Evolutionary conservation across 1,140 invertebrate species (phyloP), one percentile per base, ranked within the genome.

Genomic region (Tenebrio molitor): DNA sequence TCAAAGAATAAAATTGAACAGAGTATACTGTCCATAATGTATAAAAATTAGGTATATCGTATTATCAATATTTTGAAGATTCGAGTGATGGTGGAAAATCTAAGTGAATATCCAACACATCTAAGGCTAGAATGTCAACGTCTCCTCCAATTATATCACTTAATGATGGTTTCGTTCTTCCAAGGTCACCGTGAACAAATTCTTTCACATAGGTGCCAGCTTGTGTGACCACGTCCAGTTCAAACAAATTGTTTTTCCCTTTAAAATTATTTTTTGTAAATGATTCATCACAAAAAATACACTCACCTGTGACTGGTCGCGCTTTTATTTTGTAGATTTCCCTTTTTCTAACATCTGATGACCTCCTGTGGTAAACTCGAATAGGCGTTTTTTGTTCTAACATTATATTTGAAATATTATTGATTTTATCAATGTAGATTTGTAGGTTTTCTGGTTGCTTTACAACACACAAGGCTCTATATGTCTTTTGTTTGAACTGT

Each of bases 141-240:
- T 93, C 90, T 71, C 87, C 86, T 33, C 88, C 85, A 15, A 89
- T 74, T 16, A 87, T 84, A 4, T 81, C 81, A 44, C 81, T 69
- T 64, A 88, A 83, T 82, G 86, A 91, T 0, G 97, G 97, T 8
- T 81, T 82, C 0, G 96, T 97, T 36, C 97, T 86, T 10, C 93
- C 92, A 82, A 98, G 94, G 85, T 99, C 97, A 0, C 97, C 95
- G 85, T 99, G 96, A 12, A 97, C 92, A 87, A 98, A 96, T 85
- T 99, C 97, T 85, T 99, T 99, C 0, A 99, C 90, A 81, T 99
- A 99, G 1, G 96, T 98, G 36, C 97, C 97, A 36, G 97, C 96
- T 84, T 97, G 93, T 8, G 95, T 97, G 53, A 87, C 89, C 0
- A 98, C 71, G 72, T 89, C 85, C 1, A 98, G 77, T 63, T 88